Evolutionary conservation across 1,140 invertebrate species (phyloP).

Genomic region (Meloidogyne floridensis): DNA sequence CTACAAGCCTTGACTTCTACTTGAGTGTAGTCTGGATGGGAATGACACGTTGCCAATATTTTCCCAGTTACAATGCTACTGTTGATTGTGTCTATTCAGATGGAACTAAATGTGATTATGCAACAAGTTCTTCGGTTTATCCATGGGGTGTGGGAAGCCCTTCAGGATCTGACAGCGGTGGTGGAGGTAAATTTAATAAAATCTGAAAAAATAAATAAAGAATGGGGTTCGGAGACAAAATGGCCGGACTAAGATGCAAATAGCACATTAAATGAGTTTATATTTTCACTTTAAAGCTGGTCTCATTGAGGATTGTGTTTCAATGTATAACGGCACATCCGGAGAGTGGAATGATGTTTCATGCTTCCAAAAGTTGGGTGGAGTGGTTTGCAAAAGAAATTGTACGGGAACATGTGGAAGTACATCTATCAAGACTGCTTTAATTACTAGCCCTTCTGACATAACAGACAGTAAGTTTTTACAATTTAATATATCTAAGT

Average conservation of each 20-base stretch:
- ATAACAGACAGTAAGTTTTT: neutral
- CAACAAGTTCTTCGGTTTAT: neutral
- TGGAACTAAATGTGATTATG: neutral
- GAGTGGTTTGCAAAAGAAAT: neutral
- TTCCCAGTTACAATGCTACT: neutral
- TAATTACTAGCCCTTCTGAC: neutral
- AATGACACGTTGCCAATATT: neutral
- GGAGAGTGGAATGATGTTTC: neutral
- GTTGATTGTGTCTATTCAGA: neutral
- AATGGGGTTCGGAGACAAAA: too few relatives aligned
- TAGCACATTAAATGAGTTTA: too few relatives aligned
- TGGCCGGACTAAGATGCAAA: too few relatives aligned
- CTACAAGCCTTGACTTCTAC: neutral
- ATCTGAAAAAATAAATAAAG: too few relatives aligned
- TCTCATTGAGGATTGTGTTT: neutral
- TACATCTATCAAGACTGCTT: neutral
- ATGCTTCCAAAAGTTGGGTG: neutral
- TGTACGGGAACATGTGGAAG: neutral
- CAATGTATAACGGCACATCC: neutral
- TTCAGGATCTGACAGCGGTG: too few relatives aligned
- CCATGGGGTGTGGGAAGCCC: neutral
- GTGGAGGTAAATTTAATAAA: too few relatives aligned
- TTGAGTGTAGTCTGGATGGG: neutral
- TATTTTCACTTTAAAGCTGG: neutral
- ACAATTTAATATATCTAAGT: too few relatives aligned